phyloP scores from a whole-genome alignment of 2,888 invertebrate genomes.

The Ichneumon xanthorius region DNA sequence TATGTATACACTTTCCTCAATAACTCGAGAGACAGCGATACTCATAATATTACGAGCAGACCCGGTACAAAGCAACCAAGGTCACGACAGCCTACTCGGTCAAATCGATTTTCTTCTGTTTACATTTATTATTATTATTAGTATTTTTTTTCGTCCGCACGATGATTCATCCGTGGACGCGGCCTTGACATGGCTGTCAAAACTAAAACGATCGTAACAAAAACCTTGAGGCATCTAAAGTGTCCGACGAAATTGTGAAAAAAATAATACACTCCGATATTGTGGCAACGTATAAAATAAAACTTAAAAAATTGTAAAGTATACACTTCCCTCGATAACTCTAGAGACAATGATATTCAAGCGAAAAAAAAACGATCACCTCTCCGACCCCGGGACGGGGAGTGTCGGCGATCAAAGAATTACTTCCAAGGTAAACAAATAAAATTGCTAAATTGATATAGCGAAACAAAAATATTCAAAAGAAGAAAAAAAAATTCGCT shows the following conservation, averaged over 20 bases:
- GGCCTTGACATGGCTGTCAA: slow-evolving; percentile 48
- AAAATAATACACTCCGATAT: background rate
- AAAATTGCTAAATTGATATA: background rate
- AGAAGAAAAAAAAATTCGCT: background rate
- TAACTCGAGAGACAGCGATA: slow-evolving; percentile 32
- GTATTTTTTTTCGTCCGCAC: slow-evolving; percentile 29
- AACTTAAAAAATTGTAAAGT: slow-evolving; percentile 18
- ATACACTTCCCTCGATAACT: background rate
- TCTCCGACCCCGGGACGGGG: slow-evolving; percentile 40
- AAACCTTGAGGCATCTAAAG: slow-evolving; percentile 25
- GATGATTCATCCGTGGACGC: slow-evolving; percentile 26
- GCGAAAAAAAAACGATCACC: slow-evolving; percentile 51
- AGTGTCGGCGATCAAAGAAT: slow-evolving; percentile 31
- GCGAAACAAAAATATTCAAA: background rate
- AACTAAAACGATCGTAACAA: slow-evolving; percentile 7
- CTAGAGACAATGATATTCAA: slow-evolving; percentile 60
- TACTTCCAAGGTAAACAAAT: slow-evolving; percentile 53
- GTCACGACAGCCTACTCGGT: background rate
- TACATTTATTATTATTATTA: background rate
- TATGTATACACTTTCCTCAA: background rate
- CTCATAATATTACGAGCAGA: slow-evolving; percentile 22
- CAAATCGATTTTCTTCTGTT: background rate
- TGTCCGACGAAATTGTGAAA: slow-evolving; percentile 23
- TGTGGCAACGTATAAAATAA: background rate
- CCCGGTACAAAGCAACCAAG: background rate